A percentile compares a stretch with the other conserved stretches of the same genome.
phyloP scores from a whole-genome alignment of 2,113 vertebrate species.

The Pterophyllum scalare region DNA sequence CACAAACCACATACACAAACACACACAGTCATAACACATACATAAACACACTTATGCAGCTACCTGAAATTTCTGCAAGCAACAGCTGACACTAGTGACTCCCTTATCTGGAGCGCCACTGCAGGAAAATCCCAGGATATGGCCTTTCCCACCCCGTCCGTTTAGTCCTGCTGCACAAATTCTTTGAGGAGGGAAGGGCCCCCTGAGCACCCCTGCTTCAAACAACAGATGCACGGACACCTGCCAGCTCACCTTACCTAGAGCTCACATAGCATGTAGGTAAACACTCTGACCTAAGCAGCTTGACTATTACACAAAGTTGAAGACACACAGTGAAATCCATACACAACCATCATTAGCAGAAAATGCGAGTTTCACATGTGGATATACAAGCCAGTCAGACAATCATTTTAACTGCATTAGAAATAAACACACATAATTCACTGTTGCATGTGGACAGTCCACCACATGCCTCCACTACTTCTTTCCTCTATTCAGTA shows the following conservation, averaged over 20 bases:
- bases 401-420: background rate
- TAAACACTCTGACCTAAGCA: background rate
- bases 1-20: background rate
- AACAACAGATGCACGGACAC: constrained; percentile 4
- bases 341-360: background rate
- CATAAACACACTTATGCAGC: constrained; percentile 22
- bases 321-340: background rate
- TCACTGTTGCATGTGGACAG: background rate
- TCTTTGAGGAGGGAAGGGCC: constrained; percentile 42
- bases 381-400: background rate
- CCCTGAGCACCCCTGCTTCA: constrained; percentile 8
- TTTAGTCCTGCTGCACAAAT: constrained; percentile 72
- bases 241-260: background rate
- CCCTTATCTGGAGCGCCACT: constrained; percentile 71
- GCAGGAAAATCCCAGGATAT: constrained; percentile 77
- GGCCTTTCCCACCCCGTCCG: constrained; percentile 65
- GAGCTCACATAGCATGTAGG: constrained; percentile 16
- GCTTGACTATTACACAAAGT: background rate
- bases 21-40: constrained; percentile 1
- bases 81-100: constrained; percentile 61
- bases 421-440: background rate
- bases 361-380: background rate
- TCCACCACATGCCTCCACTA: background rate
- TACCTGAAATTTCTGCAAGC: constrained; percentile 54
- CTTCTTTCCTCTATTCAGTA: background rate